Conservation (phyloP, 2,888 invertebrate genomes). For the Acanthosepion esculentum region DNA sequence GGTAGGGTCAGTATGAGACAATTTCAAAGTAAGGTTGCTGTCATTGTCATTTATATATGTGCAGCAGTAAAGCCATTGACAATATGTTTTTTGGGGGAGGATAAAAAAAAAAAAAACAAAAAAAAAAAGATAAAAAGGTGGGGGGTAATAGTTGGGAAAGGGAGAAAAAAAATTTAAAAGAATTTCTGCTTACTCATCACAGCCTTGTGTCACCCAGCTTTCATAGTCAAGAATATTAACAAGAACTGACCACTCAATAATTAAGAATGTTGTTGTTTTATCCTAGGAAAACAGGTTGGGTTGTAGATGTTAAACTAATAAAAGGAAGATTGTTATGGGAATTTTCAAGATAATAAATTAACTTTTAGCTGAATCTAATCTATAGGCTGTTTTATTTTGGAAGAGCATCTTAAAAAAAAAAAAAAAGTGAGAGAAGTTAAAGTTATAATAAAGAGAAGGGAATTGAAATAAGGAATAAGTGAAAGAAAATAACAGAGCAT, state of each 20-base stretch:
- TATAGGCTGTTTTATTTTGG: no score
- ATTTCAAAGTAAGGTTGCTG: background rate
- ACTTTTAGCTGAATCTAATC: background rate
- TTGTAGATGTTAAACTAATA: background rate
- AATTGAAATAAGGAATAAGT: background rate
- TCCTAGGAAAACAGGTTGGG: background rate
- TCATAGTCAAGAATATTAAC: background rate
- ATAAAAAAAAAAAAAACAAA: background rate
- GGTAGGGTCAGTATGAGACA: background rate
- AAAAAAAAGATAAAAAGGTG: no score
- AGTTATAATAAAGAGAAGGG: background rate
- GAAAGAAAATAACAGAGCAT: no score
- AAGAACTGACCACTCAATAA: background rate
- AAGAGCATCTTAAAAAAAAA: background rate
- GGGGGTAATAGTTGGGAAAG: no score
- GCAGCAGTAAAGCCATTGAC: conserved; percentile 13
- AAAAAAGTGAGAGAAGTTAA: background rate
- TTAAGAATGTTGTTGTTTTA: background rate
- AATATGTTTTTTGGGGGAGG: background rate
- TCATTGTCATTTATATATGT: background rate
- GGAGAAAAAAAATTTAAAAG: background rate
- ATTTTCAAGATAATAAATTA: background rate
- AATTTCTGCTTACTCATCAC: conserved; percentile 1
- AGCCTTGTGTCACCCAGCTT: background rate
- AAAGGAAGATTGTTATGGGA: no score